These are phyloP conservation scores for Xylota segnis DNA, from an alignment of 2,888 invertebrate genomes.

Conservation along the genomic window DNA sequence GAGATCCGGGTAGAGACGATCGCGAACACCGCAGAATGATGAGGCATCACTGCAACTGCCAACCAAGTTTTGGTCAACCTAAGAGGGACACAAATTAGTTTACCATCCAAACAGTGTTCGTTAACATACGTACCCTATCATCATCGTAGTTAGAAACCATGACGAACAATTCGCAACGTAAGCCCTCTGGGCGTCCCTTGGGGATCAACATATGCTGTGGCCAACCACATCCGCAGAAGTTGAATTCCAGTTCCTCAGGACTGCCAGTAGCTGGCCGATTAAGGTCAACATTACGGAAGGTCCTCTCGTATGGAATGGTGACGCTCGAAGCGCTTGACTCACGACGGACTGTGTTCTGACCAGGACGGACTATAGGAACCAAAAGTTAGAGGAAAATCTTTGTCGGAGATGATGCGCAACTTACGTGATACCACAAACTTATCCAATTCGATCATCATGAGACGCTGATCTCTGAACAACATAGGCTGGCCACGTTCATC, in stretches of 20 bases:
- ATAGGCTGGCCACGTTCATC: constrained; percentile 88
- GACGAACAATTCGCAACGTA: constrained; percentile 88
- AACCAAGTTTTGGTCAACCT: constrained; percentile 74
- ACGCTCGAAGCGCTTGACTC: constrained; percentile 90
- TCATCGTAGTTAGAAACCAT: constrained; percentile 91
- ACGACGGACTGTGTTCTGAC: constrained; percentile 88
- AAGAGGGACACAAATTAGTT: background rate
- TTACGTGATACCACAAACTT: constrained; percentile 87
- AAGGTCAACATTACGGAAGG: constrained; percentile 89
- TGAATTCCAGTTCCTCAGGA: constrained; percentile 86
- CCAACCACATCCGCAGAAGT: constrained; percentile 96
- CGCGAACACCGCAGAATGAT: constrained; percentile 92
- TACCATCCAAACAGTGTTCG: background rate
- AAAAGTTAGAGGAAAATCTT: constrained; percentile 9
- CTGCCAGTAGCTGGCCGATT: constrained; percentile 86
- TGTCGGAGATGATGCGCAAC: constrained; percentile 78
- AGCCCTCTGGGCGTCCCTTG: constrained; percentile 88
- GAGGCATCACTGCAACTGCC: constrained; percentile 89
- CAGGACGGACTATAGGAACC: constrained; percentile 87
- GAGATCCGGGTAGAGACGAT: constrained; percentile 91
- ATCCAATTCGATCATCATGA: constrained; percentile 89
- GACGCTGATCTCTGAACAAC: constrained; percentile 87
- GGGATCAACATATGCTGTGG: constrained; percentile 93
- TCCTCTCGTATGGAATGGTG: constrained; percentile 92
- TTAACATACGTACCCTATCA: constrained; percentile 84